Conservation (phyloP, 2,888 invertebrate species). For the Drosophila rubida region DNA sequence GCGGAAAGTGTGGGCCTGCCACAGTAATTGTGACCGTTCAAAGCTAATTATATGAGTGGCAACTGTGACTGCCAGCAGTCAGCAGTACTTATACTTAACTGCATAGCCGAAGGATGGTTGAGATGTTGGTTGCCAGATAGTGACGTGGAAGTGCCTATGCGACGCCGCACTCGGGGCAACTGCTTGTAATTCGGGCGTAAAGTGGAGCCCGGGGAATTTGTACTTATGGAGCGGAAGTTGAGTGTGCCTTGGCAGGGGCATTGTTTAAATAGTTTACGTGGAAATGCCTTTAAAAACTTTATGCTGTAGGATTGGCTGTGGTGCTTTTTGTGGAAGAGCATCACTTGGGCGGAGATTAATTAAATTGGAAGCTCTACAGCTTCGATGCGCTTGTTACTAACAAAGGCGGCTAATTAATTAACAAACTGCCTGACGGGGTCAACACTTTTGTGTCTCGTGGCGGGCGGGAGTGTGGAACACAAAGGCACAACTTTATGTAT, state of each 20-base stretch:
- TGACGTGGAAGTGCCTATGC: constrained; percentile 2
- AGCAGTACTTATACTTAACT: constrained; percentile 17
- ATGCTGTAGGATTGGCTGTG: constrained; percentile 1
- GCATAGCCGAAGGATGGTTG: constrained; percentile 32
- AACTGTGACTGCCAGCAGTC: constrained; percentile 9
- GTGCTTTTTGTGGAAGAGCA: background rate
- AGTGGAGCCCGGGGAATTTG: constrained; percentile 58
- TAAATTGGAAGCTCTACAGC: constrained; percentile 57
- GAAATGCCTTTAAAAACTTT: constrained; percentile 17
- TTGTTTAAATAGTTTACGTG: constrained; percentile 24
- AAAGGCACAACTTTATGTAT: constrained; percentile 33
- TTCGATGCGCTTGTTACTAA: constrained; percentile 35
- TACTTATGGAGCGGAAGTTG: constrained; percentile 36
- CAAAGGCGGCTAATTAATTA: constrained; percentile 69
- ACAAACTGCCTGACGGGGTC: constrained; percentile 52
- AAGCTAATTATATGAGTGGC: constrained; percentile 56
- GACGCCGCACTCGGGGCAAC: constrained; percentile 2
- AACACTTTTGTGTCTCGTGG: constrained; percentile 41
- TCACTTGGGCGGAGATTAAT: constrained; percentile 59
- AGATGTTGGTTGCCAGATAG: constrained; percentile 58
- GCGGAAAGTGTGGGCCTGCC: background rate
- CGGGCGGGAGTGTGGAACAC: constrained; percentile 5
- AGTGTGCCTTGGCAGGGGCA: constrained; percentile 11
- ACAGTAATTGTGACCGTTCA: constrained; percentile 51
- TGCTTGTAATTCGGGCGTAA: constrained; percentile 38